Evolutionary conservation across 2,797 vertebrate species (phyloP).

Genomic region (Petrocephalus sullivani): DNA sequence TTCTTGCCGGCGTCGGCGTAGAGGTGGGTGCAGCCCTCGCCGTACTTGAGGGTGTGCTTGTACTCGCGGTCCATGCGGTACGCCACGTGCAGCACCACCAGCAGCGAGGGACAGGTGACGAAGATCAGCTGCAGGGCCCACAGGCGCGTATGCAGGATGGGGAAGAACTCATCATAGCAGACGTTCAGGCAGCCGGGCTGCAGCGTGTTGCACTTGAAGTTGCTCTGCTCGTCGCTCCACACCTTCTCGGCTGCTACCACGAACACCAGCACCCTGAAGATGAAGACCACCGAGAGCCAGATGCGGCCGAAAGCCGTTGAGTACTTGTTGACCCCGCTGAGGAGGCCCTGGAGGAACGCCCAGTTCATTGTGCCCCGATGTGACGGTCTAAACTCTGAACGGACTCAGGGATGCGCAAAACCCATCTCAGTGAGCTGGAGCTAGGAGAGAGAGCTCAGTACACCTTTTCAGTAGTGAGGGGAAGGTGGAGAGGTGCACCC

Average conservation of each 20-base stretch:
- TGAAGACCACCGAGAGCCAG: conserved; percentile 85
- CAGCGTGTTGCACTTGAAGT: conserved; percentile 81
- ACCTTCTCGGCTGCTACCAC: conserved; percentile 80
- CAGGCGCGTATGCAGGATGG: conserved; percentile 76
- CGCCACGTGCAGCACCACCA: conserved; percentile 83
- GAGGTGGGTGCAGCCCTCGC: conserved; percentile 47
- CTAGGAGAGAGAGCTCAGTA: neutral
- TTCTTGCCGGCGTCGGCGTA: conserved; percentile 73
- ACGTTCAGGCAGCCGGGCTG: conserved; percentile 85
- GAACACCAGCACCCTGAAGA: conserved; percentile 83
- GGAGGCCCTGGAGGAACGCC: conserved; percentile 71
- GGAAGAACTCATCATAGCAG: conserved; percentile 81
- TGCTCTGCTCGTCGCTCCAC: conserved; percentile 83
- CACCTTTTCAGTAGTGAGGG: neutral
- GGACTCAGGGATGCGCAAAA: neutral
- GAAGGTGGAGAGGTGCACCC: neutral
- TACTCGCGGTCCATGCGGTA: conserved; percentile 73
- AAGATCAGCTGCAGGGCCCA: conserved; percentile 90
- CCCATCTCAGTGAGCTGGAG: neutral
- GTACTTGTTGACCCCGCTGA: conserved; percentile 80
- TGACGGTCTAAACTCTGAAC: neutral
- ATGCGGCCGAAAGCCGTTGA: conserved; percentile 81
- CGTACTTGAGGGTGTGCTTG: conserved; percentile 50
- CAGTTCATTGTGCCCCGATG: conserved; percentile 70
- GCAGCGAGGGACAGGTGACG: conserved; percentile 79